Evolutionary conservation across 2,797 vertebrate species (phyloP), one percentile per base, ranked within the genome.

Genomic region (Sebastes oblongus): DNA sequence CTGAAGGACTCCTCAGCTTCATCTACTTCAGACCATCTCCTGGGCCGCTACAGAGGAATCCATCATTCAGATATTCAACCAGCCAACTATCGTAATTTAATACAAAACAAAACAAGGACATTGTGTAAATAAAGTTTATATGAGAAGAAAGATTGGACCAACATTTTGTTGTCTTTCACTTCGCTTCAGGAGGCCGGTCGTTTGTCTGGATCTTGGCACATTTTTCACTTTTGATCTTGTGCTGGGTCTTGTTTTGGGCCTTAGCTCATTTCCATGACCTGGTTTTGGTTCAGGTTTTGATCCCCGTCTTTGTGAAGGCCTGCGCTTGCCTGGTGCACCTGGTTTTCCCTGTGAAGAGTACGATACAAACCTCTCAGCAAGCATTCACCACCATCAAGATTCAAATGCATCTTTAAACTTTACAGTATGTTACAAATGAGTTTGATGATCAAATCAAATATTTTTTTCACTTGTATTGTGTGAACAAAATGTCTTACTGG

Each of bases 271-370:
- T 77, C 34, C 30, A 11, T 27, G 66, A 56, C 10, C 50, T 25
- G 25, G 54, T 77, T 67, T 85, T 16, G 54, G 3, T 3, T 62
- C 18, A 30, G 54, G n/a, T 10, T 68, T 83, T 50, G 82, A 71
- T 68, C n/a, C 13, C 7, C 2, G 56, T 65, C 18, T 86, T 68
- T 66, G 83, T 36, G 24, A 36, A 24, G 59, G 36, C 25, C 50
- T 80, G 25, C 2, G n/a, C 50, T 84, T 76, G 25, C 91, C 89
- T 25, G 89, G 84, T 66, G 69, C 70, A 64, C 96, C 95, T 52
- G 92, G 90, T 78, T 91, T 92, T 69, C 95, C 96, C 96, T 96
- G 80, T 77, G 4, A 58, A 27, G 20, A 42, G 20, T 20, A 70
- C 8, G 8, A 29, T 16, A 0, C n/a, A 65, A 50, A 67, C 2